Evolutionary conservation across 2,888 invertebrate species (phyloP), one percentile per base, ranked within the genome.

Genomic region (Brenthis ino): DNA sequence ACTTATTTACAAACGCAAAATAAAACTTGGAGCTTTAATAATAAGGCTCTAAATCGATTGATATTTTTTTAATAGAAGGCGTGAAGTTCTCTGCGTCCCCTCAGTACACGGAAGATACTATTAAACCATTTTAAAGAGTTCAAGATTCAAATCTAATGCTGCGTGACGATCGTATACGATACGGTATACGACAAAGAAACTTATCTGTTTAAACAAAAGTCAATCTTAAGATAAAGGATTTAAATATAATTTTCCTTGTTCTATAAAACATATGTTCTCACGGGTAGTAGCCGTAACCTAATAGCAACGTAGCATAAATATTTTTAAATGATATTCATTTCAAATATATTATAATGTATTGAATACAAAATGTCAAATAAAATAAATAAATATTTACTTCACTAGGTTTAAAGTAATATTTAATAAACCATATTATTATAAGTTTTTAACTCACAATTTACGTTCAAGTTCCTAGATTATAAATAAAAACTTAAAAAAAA

Each of bases 141-240:
- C 85, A 85, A 87, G 85, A 90, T 90, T 87, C 84, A 84, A 86
- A 89, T 88, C 87, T 86, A 87, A 88, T 86, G 87, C 85, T 76
- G 85, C 88, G 87, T 89, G 90, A 89, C 89, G 85, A 82, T 83
- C 79, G 81, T 80, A 77, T 80, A 83, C 82, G 80, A 84, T 83
- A 81, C 80, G 80, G 6, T 43, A 43, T 53, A 43, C 1, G 13
- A n/a, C 12, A 37, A 53, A 53, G 51, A 53, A 53, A 16, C 16
- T 16, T 14, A 53, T 14, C 3, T 16, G 8, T 0, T 6, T 11
- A 4, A 13, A 2, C 8, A 24, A 53, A 54, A 63, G 43, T 54
- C 20, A 12, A 63, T 14, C 24, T 63, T 63, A 43, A 37, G 3
- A 3, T 20, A 20, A 6, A 6, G 28, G 0, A 5, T 11, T 60